Conservation (phyloP, 2,888 invertebrate genomes). For the Ephialtes manifestator region DNA sequence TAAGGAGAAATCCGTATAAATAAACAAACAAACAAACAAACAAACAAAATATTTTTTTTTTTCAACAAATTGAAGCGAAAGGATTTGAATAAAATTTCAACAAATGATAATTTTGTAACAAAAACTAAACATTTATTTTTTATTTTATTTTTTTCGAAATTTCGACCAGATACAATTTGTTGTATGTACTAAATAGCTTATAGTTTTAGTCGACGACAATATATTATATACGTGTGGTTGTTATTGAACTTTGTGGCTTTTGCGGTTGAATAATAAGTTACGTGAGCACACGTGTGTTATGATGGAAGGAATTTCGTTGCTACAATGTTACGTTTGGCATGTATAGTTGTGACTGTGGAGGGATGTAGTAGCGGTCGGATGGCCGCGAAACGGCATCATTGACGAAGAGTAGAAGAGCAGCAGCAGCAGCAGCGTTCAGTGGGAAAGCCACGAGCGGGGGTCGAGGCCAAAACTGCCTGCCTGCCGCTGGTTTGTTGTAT, state of each 20-base stretch:
- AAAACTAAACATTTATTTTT: too few relatives aligned
- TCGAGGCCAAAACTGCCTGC: conserved; percentile 49
- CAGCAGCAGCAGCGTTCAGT: too few relatives aligned
- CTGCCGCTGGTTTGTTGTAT: background rate
- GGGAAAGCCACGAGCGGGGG: conserved; percentile 37
- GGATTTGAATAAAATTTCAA: too few relatives aligned
- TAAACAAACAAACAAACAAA: too few relatives aligned
- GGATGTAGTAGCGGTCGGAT: background rate
- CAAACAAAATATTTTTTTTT: too few relatives aligned
- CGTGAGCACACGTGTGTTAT: background rate
- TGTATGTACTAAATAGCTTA: background rate
- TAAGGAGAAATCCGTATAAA: too few relatives aligned
- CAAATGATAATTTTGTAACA: too few relatives aligned
- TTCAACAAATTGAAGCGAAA: too few relatives aligned
- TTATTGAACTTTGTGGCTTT: background rate
- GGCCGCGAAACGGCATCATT: conserved; percentile 15
- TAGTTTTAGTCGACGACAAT: background rate
- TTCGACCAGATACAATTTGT: too few relatives aligned
- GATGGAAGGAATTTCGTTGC: conserved; percentile 1
- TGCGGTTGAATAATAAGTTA: conserved; percentile 1
- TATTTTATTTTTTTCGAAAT: too few relatives aligned
- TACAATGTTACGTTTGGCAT: conserved; percentile 17
- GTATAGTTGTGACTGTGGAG: background rate
- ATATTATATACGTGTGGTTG: background rate
- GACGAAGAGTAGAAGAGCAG: conserved; percentile 21